Percentiles rank a stretch among this genome's conserved stretches.
Conservation (phyloP, 2,888 invertebrate genomes). For the Onthophagus sagittarius region DNA sequence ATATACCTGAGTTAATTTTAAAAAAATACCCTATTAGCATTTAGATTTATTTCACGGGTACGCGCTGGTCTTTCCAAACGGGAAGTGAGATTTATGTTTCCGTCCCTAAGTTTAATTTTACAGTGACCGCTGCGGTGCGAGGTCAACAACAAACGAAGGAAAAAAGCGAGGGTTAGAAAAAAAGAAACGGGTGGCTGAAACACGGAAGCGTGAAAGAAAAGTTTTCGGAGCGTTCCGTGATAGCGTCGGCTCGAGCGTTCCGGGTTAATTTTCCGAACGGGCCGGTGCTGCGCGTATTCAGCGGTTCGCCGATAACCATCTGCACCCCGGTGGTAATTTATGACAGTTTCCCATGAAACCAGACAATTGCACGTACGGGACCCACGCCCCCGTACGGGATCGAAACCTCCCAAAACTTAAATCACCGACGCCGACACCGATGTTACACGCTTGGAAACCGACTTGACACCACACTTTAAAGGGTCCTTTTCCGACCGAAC, state of each 20-base stretch:
- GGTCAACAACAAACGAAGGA: not conserved
- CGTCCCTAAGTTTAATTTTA: not conserved
- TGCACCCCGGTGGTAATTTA: conserved; percentile 20
- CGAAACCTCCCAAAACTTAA: not conserved
- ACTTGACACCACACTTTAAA: not conserved
- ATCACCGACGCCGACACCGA: not conserved
- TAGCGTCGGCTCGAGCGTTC: not conserved
- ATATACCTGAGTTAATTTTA: not conserved
- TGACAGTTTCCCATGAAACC: conserved; percentile 23
- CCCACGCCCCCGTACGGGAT: not conserved
- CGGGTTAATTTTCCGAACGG: not conserved
- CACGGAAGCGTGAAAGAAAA: not conserved
- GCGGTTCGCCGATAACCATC: conserved; percentile 17
- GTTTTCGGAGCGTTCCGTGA: not conserved
- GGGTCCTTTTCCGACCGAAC: not conserved
- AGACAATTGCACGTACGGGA: conserved; percentile 16
- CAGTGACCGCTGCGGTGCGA: not conserved
- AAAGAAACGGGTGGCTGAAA: not conserved
- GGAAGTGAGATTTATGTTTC: not conserved
- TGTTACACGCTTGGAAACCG: not conserved
- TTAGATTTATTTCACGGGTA: not conserved
- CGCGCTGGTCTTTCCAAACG: not conserved
- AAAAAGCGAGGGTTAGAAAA: not conserved
- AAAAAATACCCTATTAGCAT: not conserved
- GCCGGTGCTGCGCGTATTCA: conserved; percentile 5